Evolutionary conservation across 2,797 vertebrate species (phyloP).

Genomic region (Trachops cirrhosus): DNA sequence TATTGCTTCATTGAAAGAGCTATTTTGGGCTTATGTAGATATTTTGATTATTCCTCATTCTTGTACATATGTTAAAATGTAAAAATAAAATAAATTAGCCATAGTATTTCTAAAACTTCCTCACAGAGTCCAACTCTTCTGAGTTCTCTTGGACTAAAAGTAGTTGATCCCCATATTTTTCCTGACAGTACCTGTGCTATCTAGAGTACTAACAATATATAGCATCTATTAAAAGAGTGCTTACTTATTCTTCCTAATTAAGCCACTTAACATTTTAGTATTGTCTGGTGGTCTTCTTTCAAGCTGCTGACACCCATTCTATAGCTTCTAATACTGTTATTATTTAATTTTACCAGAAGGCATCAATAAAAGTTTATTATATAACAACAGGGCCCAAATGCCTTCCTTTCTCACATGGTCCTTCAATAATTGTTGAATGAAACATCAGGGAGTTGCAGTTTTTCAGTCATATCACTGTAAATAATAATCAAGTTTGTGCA

Average conservation of each 20-base stretch:
- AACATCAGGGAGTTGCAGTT: neutral
- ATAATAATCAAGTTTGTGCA: neutral
- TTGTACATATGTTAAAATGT: neutral
- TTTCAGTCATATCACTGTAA: neutral
- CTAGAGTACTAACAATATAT: neutral
- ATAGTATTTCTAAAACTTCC: neutral
- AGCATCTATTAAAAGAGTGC: neutral
- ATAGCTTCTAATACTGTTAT: neutral
- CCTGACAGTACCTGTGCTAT: neutral
- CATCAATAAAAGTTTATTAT: neutral
- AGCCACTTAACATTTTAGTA: neutral
- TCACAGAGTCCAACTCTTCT: neutral
- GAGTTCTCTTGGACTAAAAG: neutral
- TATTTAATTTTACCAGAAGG: neutral
- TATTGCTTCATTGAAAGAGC: neutral
- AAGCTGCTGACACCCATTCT: neutral
- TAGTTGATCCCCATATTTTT: neutral
- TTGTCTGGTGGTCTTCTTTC: neutral
- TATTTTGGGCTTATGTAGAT: neutral
- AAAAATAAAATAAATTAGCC: neutral
- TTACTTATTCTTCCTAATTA: neutral
- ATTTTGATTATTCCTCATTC: neutral
- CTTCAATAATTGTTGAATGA: conserved; percentile 8
- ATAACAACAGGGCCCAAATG: neutral
- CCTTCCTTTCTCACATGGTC: neutral